Conservation (phyloP, 2,888 invertebrate genomes). For the Phalera bucephala region DNA sequence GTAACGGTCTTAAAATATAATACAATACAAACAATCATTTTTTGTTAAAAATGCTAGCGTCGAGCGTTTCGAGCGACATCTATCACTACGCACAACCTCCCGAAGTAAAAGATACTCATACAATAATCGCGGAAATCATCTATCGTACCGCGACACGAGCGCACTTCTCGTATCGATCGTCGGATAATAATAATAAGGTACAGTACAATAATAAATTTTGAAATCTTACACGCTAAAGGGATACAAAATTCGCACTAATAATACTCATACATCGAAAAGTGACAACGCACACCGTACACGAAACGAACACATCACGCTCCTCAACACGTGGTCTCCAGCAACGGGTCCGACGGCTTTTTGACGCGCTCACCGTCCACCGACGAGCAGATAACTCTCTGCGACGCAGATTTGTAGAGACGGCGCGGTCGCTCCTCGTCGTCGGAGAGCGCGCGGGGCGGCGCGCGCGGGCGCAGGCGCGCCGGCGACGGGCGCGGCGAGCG, state of each 20-base stretch:
- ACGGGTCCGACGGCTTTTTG: conserved; percentile 50
- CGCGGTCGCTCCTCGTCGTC: conserved; percentile 58
- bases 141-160: conserved; percentile 50
- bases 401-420: conserved; percentile 54
- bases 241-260: conserved; percentile 80
- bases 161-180: conserved; percentile 33
- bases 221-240: conserved; percentile 72
- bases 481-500: conserved; percentile 28
- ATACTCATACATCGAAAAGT: conserved; percentile 67
- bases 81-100: conserved; percentile 69
- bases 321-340: conserved; percentile 74
- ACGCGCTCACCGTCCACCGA: conserved; percentile 29
- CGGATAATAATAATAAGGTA: conserved; percentile 46
- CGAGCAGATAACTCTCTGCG: conserved; percentile 46
- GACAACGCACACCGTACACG: conserved; percentile 42
- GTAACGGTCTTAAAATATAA: conserved; percentile 16
- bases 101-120: conserved; percentile 59
- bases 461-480: conserved; percentile 27
- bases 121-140: conserved; percentile 55
- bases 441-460: conserved; percentile 46
- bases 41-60: conserved; percentile 14
- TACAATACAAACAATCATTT: conserved; percentile 13
- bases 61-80: conserved; percentile 17
- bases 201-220: conserved; percentile 75
- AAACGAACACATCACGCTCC: conserved; percentile 21